Conservation (phyloP, 2,888 invertebrate species). For the Ctena decussata region DNA sequence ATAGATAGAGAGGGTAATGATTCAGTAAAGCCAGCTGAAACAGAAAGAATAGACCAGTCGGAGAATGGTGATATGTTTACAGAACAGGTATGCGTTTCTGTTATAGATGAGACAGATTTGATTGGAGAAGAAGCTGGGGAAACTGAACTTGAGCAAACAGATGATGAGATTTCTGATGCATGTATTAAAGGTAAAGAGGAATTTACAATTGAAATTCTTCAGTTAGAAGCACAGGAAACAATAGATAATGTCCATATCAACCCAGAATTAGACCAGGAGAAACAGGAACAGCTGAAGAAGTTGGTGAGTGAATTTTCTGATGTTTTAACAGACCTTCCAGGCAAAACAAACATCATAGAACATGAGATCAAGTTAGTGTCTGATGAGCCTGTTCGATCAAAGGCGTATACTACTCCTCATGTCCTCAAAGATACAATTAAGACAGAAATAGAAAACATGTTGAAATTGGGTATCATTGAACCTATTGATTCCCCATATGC, state of each 20-base stretch:
- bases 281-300: neutral
- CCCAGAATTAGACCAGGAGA: neutral
- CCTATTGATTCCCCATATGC: conserved; percentile 48
- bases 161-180: neutral
- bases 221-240: neutral
- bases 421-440: conserved; percentile 22
- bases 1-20: neutral
- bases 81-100: neutral
- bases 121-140: neutral
- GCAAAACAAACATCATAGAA: conserved; percentile 20
- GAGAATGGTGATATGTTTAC: neutral
- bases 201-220: neutral
- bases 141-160: neutral
- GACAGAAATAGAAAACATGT: conserved; percentile 46
- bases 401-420: conserved; percentile 19
- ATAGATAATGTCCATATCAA: neutral
- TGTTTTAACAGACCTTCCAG: conserved; percentile 41
- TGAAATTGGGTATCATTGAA: conserved; percentile 55
- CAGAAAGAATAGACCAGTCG: neutral
- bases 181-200: neutral
- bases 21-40: neutral
- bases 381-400: conserved; percentile 27
- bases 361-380: conserved; percentile 22
- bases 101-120: neutral
- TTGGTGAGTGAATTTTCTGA: conserved; percentile 28